phyloP scores from a whole-genome alignment of 1,140 invertebrate genomes.

The Oncopodura yosiiana region DNA sequence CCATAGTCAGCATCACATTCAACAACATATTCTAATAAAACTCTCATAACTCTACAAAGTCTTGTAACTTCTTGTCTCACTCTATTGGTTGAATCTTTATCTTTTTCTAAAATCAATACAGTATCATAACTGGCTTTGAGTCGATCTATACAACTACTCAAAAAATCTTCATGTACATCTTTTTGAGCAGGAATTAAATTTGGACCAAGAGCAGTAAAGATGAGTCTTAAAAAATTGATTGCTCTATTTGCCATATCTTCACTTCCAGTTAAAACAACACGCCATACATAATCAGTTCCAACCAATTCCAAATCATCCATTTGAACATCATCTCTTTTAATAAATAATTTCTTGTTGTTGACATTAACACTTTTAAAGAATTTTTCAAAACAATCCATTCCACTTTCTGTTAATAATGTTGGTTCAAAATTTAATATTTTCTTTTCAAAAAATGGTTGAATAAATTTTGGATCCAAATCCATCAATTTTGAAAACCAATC shows the following conservation, averaged over 20 bases:
- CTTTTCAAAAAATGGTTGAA: constrained; percentile 91
- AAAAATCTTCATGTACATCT: constrained; percentile 82
- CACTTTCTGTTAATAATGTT: constrained; percentile 81
- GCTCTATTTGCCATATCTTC: constrained; percentile 87
- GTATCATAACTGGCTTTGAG: constrained; percentile 72
- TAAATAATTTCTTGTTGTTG: constrained; percentile 84
- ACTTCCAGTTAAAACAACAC: constrained; percentile 57
- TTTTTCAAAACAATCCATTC: constrained; percentile 86
- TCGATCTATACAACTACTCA: constrained; percentile 77
- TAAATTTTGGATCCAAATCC: constrained; percentile 92
- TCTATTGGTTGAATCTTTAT: constrained; percentile 47
- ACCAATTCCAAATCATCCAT: constrained; percentile 78
- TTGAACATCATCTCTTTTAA: constrained; percentile 68
- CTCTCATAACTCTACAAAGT: constrained; percentile 88
- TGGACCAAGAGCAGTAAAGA: constrained; percentile 85
- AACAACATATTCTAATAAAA: constrained; percentile 87
- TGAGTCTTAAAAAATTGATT: constrained; percentile 83
- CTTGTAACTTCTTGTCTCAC: constrained; percentile 65
- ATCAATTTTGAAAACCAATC: constrained; percentile 98
- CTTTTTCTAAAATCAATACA: constrained; percentile 49
- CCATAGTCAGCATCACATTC: constrained; percentile 89
- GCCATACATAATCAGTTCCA: constrained; percentile 92
- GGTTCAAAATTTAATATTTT: constrained; percentile 90
- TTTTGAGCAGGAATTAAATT: constrained; percentile 61
- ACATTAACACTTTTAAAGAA: constrained; percentile 96